Conservation (phyloP, 2,113 vertebrate species). For the Orientallactaga bullata region DNA sequence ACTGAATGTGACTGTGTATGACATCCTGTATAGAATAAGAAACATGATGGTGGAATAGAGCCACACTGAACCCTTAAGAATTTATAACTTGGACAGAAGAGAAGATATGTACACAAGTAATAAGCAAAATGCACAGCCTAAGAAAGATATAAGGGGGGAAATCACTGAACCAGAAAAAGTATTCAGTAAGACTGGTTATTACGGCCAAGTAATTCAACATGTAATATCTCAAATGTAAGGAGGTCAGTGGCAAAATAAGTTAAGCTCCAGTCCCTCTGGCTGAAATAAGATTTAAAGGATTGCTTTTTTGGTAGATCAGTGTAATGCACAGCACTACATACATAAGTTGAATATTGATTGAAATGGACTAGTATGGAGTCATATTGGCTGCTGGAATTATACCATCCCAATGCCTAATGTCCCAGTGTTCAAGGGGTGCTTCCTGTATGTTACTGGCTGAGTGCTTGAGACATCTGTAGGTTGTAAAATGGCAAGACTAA, state of each 20-base stretch:
- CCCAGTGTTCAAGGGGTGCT: neutral
- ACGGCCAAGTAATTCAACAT: constrained; percentile 55
- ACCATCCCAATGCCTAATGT: neutral
- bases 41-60: neutral
- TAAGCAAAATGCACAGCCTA: neutral
- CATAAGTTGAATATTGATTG: constrained; percentile 7
- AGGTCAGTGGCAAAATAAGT: constrained; percentile 67
- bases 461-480: neutral
- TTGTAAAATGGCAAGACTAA: neutral
- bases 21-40: neutral
- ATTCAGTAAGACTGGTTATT: constrained; percentile 38
- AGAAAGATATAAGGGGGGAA: neutral
- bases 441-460: neutral
- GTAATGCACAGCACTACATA: constrained; percentile 39
- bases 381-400: neutral
- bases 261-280: constrained; percentile 42
- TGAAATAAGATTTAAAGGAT: constrained; percentile 73
- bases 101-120: neutral
- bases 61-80: neutral
- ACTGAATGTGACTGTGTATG: neutral
- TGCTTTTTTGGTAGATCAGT: constrained; percentile 51
- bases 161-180: constrained; percentile 27
- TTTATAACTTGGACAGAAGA: neutral
- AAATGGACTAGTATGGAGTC: neutral
- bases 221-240: constrained; percentile 53